A percentile compares a stretch with the other conserved stretches of the same genome.
Evolutionary conservation across 2,888 invertebrate genomes (phyloP).

Genomic region (Tortrix viridana): DNA sequence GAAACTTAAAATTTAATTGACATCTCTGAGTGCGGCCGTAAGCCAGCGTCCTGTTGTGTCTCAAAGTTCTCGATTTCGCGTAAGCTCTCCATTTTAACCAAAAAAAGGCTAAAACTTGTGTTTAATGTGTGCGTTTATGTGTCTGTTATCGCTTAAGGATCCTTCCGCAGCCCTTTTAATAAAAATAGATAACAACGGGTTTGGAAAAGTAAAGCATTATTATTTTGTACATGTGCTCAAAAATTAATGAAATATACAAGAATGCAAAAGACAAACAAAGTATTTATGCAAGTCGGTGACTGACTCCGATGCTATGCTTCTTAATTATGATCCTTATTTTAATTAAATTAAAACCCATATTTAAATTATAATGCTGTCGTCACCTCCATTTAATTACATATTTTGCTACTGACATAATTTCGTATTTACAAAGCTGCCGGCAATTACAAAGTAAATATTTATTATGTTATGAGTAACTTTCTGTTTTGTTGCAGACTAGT

Average conservation of each 20-base stretch:
- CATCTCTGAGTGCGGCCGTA: too few species aligned
- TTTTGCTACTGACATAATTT: constrained; percentile 36
- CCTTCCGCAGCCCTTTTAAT: too few species aligned
- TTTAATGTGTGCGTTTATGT: too few species aligned
- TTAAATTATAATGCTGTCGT: not conserved
- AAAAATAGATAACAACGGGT: not conserved
- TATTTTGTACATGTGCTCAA: not conserved
- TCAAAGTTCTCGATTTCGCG: too few species aligned
- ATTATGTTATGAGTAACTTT: constrained; percentile 21
- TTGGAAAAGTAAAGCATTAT: not conserved
- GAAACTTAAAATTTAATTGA: too few species aligned
- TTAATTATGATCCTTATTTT: not conserved
- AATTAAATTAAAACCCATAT: not conserved
- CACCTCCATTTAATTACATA: constrained; percentile 23
- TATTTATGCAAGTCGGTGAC: not conserved
- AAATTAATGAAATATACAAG: not conserved
- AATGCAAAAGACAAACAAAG: constrained; percentile 4
- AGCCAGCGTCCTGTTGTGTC: too few species aligned
- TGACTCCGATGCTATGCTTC: not conserved
- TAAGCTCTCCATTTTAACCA: too few species aligned
- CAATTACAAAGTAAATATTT: constrained; percentile 36
- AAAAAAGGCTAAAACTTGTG: too few species aligned
- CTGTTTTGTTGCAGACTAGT: constrained; percentile 11
- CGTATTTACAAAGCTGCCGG: constrained; percentile 32
- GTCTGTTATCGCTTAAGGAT: too few species aligned